phyloP scores from a whole-genome alignment of 2,888 invertebrate genomes.

The Eulithis testata region DNA sequence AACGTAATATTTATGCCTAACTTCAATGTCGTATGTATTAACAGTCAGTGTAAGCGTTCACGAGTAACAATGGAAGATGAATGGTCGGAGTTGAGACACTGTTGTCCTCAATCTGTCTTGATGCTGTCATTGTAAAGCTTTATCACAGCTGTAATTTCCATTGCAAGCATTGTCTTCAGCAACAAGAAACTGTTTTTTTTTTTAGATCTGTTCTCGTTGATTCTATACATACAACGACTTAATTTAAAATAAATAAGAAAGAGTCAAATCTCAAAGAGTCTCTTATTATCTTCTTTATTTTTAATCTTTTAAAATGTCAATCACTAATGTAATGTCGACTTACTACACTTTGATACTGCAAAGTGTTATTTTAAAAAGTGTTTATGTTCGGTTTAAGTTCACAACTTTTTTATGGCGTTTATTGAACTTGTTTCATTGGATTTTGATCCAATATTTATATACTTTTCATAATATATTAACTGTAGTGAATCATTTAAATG shows the following conservation, averaged over 20 bases:
- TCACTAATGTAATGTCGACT: no score
- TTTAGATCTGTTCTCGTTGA: no score
- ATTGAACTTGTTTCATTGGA: conserved; percentile 7
- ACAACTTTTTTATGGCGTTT: conserved; percentile 1
- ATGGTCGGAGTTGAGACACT: conserved; percentile 30
- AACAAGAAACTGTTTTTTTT: conserved; percentile 1
- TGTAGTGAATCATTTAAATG: background rate
- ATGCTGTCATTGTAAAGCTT: conserved; percentile 31
- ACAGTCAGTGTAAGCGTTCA: conserved; percentile 31
- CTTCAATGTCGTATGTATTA: conserved; percentile 36
- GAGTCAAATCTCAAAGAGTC: no score
- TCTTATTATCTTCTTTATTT: no score
- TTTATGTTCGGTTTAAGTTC: conserved; percentile 1
- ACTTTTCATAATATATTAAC: background rate
- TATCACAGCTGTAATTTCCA: conserved; percentile 42
- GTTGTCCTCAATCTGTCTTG: conserved; percentile 32
- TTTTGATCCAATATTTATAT: background rate
- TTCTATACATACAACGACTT: no score
- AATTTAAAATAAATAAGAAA: no score
- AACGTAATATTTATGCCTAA: conserved; percentile 5
- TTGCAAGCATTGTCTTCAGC: conserved; percentile 21
- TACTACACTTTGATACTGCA: no score
- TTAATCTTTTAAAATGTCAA: no score
- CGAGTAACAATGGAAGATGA: conserved; percentile 41
- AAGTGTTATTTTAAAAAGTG: no score